Evolutionary conservation across 2,888 invertebrate species (phyloP).

Genomic region (Cyclophora albipunctata): DNA sequence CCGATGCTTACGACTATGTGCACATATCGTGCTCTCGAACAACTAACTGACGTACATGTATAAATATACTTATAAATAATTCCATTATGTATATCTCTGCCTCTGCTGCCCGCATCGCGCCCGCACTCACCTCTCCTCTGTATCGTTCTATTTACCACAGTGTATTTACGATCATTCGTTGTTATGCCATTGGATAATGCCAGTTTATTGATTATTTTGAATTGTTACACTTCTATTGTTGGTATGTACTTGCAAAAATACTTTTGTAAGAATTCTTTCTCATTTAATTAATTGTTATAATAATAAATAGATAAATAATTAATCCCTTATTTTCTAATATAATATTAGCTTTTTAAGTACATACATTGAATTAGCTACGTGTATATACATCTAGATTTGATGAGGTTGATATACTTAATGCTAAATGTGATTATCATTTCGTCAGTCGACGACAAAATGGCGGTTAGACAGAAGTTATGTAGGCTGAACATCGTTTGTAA

Average conservation of each 20-base stretch:
- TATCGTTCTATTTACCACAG: conserved; percentile 47
- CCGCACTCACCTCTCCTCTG: conserved; percentile 44
- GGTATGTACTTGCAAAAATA: not conserved
- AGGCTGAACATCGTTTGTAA: conserved; percentile 14
- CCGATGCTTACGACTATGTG: conserved; percentile 31
- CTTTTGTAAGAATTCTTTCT: too few relatives aligned
- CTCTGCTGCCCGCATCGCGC: conserved; percentile 49
- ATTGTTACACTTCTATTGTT: not conserved
- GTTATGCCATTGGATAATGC: too few relatives aligned
- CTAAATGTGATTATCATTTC: conserved; percentile 37
- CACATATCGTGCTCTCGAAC: conserved; percentile 50
- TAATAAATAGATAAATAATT: too few relatives aligned
- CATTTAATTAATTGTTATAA: too few relatives aligned
- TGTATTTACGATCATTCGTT: too few relatives aligned
- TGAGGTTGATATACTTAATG: too few relatives aligned
- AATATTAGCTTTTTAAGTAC: too few relatives aligned
- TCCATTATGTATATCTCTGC: conserved; percentile 68
- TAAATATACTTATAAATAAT: conserved; percentile 46
- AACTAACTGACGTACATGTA: conserved; percentile 54
- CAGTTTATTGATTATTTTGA: too few relatives aligned
- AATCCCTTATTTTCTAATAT: too few relatives aligned
- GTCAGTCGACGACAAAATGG: conserved; percentile 66
- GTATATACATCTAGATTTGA: too few relatives aligned
- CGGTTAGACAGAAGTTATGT: conserved; percentile 54
- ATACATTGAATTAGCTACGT: too few relatives aligned